These are phyloP conservation scores for Dromiciops gliroides DNA, from an alignment of 2,113 vertebrate genomes.

Conservation along the genomic window DNA sequence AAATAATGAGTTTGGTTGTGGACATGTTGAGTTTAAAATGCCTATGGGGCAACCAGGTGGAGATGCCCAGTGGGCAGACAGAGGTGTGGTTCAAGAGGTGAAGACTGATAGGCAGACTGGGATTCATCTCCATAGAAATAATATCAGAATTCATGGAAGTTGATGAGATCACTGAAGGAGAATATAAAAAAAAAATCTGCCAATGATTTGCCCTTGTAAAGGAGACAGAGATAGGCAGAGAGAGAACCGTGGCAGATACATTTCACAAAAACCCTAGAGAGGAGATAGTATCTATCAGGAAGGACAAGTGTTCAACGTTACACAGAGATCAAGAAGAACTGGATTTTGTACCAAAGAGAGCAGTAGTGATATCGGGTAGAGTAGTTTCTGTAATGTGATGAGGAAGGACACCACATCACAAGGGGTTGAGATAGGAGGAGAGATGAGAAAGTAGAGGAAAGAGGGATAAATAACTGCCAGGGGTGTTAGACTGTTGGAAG, in stretches of 20 bases:
- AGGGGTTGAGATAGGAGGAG: not conserved
- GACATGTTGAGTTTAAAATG: not conserved
- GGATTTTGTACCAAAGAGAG: not conserved
- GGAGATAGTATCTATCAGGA: not conserved
- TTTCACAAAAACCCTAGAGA: not conserved
- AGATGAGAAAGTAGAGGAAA: not conserved
- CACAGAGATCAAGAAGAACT: not conserved
- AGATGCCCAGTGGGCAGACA: not conserved
- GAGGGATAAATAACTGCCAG: not conserved
- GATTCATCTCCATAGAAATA: not conserved
- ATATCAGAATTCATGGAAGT: not conserved
- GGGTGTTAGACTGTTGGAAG: not conserved
- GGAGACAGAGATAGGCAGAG: not conserved
- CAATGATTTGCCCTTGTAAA: not conserved
- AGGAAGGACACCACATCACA: not conserved
- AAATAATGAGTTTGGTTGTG: not conserved
- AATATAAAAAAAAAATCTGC: not conserved
- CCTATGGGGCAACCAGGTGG: not conserved
- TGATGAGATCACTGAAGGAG: not conserved
- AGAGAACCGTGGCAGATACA: not conserved
- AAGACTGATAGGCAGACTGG: not conserved
- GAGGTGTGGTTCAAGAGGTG: not conserved
- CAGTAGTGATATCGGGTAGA: not conserved
- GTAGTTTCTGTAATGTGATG: not conserved
- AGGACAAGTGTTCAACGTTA: not conserved